Evolutionary conservation across 2,888 invertebrate species (phyloP), one percentile per base, ranked within the genome.

Genomic region (Octonoba sinensis): DNA sequence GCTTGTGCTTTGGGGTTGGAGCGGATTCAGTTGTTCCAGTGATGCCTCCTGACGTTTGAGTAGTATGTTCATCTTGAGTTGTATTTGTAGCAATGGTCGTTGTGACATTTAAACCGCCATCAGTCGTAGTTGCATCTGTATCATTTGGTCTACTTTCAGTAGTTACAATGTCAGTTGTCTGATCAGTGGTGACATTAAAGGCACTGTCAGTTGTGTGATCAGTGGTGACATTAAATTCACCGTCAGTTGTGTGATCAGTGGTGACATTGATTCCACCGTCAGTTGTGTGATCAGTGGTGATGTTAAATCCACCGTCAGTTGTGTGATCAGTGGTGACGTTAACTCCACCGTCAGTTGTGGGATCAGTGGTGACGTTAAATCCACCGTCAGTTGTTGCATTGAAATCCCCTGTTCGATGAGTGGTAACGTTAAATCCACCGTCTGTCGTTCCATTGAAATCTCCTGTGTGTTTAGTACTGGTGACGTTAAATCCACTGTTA

Each of bases 1-100:
- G 47, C 24, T 27, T 27, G 1, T 57, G 70, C 8, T 62, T 65
- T 3, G 69, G 51, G 18, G 81, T 65, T 20, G 81, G 70, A 15
- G 54, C 0, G 46, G 15, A 54, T 8, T 59, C 69, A 36, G 70
- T 64, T 13, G 47, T 11, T 15, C 47, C 15, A 47, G n/a, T 13
- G 69, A 13, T 3, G 44, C 8, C 6, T n/a, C n/a, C n/a, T n/a
- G 47, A 16, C 3, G 22, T 20, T 36, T 16, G 20, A 8, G 18
- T 11, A 36, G 36, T 36, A 1, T 36, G 15, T 4, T 3, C 57
- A 12, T 12, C 22, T 24, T 1, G 13, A 16, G 70, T 47, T 67
- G 67, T 1, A 18, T 16, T 24, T 22, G 36, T 1, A 27, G 27
- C 2, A 36, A 11, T 11, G 8, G 6, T 11, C 6, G 36, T 36